Conservation (phyloP, 2,888 invertebrate genomes). For the Caenorhabditis sp. region DNA sequence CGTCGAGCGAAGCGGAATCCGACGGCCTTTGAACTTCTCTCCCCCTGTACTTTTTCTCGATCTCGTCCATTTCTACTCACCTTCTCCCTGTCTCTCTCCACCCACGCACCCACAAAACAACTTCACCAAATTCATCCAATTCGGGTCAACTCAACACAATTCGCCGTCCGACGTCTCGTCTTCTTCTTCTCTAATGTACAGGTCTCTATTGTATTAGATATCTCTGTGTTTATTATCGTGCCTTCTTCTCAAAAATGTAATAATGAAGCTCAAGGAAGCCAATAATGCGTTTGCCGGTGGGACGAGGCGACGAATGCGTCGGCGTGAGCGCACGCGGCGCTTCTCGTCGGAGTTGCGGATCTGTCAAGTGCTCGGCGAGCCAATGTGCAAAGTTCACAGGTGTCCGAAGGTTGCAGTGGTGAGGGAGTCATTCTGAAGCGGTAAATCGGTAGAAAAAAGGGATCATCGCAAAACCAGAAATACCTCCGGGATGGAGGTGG, state of each 20-base stretch:
- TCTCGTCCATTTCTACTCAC: conserved; percentile 12
- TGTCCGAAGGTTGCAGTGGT: background rate
- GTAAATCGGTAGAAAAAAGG: background rate
- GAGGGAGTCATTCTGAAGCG: background rate
- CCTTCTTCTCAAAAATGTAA: conserved; percentile 9
- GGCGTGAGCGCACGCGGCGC: conserved; percentile 38
- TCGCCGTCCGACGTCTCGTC: background rate
- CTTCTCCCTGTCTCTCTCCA: background rate
- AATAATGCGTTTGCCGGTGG: background rate
- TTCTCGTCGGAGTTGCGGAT: conserved; percentile 9
- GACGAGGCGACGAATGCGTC: conserved; percentile 28
- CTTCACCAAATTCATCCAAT: conserved; percentile 8
- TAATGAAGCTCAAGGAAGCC: conserved; percentile 1
- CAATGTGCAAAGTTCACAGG: conserved; percentile 42
- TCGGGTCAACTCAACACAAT: conserved; percentile 1
- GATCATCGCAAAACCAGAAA: background rate
- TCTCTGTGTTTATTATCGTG: conserved; percentile 25
- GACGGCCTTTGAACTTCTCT: conserved; percentile 4
- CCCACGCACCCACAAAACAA: too few relatives aligned
- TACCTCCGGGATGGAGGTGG: too few relatives aligned
- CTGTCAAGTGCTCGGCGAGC: conserved; percentile 24
- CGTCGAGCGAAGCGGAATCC: conserved; percentile 41
- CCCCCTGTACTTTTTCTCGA: background rate
- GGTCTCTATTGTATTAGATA: conserved; percentile 19
- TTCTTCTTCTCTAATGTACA: conserved; percentile 19